These are phyloP conservation scores for Amphiura filiformis DNA, from an alignment of 35 echinoderm and acorn worm species.

Conservation along the genomic window DNA sequence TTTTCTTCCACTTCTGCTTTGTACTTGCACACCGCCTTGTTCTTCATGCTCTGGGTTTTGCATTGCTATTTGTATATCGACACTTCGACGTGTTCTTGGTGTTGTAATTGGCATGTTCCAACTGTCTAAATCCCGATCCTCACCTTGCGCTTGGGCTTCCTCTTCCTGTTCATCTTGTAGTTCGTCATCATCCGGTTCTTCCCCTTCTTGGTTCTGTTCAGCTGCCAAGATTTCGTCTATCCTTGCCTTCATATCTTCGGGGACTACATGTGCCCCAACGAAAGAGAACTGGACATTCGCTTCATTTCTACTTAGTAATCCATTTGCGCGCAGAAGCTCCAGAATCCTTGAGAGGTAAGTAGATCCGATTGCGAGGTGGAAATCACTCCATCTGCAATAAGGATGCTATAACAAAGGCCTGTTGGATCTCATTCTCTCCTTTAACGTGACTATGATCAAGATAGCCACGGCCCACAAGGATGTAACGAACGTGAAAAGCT, in stretches of 20 bases:
- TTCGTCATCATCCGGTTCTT: no score
- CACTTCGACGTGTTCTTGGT: neutral
- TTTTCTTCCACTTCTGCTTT: conserved; percentile 26
- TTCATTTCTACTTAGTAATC: neutral
- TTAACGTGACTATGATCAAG: no score
- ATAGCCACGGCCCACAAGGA: no score
- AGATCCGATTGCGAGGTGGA: no score
- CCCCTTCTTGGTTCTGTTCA: no score
- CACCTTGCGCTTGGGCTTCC: neutral
- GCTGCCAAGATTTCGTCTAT: no score
- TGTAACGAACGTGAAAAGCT: no score
- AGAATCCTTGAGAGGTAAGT: neutral
- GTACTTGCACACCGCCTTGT: neutral
- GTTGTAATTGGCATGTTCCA: neutral
- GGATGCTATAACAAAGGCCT: no score
- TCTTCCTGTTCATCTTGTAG: no score
- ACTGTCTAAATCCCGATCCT: neutral
- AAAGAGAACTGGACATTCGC: neutral
- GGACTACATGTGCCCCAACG: neutral
- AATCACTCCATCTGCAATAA: no score
- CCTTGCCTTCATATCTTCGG: no score
- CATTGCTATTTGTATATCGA: neutral
- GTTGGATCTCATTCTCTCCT: no score
- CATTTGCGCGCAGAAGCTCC: neutral
- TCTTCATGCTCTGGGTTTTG: neutral